Percentiles rank a stretch among this genome's conserved stretches.
These are phyloP conservation scores for Muricea muricata DNA, from an alignment of 92 coral and sea anemone species.

Conservation along the genomic window DNA sequence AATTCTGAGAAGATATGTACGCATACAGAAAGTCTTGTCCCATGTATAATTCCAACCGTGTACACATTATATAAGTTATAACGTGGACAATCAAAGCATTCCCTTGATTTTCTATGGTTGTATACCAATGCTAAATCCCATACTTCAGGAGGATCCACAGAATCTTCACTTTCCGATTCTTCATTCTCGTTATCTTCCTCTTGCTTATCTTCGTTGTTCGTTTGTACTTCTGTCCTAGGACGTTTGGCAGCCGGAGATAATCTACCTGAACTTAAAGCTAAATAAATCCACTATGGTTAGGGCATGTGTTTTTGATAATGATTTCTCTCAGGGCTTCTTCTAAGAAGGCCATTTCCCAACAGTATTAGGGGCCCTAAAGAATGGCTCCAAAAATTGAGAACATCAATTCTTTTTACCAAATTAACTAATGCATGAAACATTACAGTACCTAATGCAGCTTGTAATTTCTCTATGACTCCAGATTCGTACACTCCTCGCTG, in stretches of 20 bases:
- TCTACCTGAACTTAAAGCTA: conserved; percentile 21
- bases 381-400: too few relatives aligned
- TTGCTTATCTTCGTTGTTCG: conserved; percentile 71
- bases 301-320: too few relatives aligned
- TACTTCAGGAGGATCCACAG: conserved; percentile 94
- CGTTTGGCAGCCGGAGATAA: conserved; percentile 73
- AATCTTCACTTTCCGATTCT: conserved; percentile 37
- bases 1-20: too few relatives aligned
- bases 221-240: conserved; percentile 75
- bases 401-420: too few relatives aligned
- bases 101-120: neutral
- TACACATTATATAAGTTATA: too few relatives aligned
- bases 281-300: neutral
- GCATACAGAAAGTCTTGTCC: too few relatives aligned
- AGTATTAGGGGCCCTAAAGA: too few relatives aligned
- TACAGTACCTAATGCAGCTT: conserved; percentile 80
- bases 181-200: conserved; percentile 40
- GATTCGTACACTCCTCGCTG: conserved; percentile 94
- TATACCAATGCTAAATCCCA: conserved; percentile 23
- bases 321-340: too few relatives aligned
- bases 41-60: too few relatives aligned
- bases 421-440: too few relatives aligned
- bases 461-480: conserved; percentile 71
- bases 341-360: too few relatives aligned
- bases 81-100: too few relatives aligned